phyloP scores from a whole-genome alignment of 2,113 vertebrate species.

The Oenanthe melanoleuca region DNA sequence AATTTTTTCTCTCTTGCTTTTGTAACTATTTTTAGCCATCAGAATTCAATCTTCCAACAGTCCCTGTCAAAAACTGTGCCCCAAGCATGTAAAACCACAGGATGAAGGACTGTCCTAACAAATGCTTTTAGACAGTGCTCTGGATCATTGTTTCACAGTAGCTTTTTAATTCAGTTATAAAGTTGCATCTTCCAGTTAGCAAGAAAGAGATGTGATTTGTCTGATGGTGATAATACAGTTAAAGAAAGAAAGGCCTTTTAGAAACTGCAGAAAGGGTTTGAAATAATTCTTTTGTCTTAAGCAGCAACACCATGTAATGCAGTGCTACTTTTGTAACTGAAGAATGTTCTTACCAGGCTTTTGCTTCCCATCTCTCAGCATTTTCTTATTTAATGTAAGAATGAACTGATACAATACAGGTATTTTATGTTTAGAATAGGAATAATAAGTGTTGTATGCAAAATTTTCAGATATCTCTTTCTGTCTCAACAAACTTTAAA shows the following conservation, averaged over 20 bases:
- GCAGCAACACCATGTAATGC: not conserved
- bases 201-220: not conserved
- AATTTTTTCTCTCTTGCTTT: not conserved
- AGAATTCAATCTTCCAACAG: not conserved
- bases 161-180: slow-evolving; percentile 41
- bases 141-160: not conserved
- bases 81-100: not conserved
- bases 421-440: not conserved
- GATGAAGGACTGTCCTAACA: slow-evolving; percentile 14
- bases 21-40: not conserved
- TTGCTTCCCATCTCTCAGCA: not conserved
- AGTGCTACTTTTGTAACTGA: not conserved
- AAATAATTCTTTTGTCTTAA: not conserved
- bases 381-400: not conserved
- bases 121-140: slow-evolving; percentile 8
- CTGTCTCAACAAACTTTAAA: not conserved
- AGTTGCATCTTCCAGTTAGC: slow-evolving; percentile 11
- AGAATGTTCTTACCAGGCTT: not conserved
- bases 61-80: not conserved
- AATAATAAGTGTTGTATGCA: not conserved
- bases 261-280: not conserved
- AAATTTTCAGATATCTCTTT: not conserved
- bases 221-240: not conserved
- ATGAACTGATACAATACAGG: not conserved
- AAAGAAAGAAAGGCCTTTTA: not conserved